These are phyloP conservation scores for Columba livia DNA, from an alignment of 2,113 vertebrate genomes.

Conservation along the genomic window DNA sequence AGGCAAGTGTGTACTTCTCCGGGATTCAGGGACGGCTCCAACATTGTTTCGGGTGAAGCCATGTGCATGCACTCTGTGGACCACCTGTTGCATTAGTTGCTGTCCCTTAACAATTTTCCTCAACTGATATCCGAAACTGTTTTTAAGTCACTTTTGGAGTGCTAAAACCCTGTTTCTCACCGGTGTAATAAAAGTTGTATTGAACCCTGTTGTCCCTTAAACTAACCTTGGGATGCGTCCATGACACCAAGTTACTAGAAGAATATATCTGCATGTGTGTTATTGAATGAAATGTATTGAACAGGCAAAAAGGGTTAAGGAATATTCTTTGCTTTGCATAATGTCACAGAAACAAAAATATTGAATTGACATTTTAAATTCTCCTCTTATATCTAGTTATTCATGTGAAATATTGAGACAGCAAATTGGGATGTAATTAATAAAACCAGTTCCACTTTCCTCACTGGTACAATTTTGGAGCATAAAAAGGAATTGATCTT, in stretches of 20 bases:
- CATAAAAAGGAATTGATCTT: neutral
- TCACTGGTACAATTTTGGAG: neutral
- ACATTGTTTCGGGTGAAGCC: too few relatives aligned
- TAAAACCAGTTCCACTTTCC: neutral
- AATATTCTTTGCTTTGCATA: neutral
- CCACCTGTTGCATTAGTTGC: too few relatives aligned
- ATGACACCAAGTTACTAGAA: neutral
- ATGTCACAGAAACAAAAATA: neutral
- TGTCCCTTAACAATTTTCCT: too few relatives aligned
- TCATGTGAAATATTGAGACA: neutral
- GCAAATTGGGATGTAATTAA: neutral
- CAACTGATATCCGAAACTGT: too few relatives aligned
- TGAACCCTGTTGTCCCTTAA: too few relatives aligned
- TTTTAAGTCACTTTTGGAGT: too few relatives aligned
- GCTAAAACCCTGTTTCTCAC: too few relatives aligned
- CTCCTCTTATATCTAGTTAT: neutral
- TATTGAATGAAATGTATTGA: neutral
- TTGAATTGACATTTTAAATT: neutral
- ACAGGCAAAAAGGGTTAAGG: neutral
- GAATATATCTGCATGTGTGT: neutral
- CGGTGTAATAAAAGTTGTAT: too few relatives aligned
- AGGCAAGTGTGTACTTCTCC: too few relatives aligned
- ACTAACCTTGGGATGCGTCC: too few relatives aligned
- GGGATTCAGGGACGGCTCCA: too few relatives aligned
- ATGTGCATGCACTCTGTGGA: too few relatives aligned